A percentile compares a stretch with the other conserved stretches of the same genome.
Evolutionary conservation across 2,113 vertebrate genomes (phyloP).

Genomic region (Corvus hawaiiensis): DNA sequence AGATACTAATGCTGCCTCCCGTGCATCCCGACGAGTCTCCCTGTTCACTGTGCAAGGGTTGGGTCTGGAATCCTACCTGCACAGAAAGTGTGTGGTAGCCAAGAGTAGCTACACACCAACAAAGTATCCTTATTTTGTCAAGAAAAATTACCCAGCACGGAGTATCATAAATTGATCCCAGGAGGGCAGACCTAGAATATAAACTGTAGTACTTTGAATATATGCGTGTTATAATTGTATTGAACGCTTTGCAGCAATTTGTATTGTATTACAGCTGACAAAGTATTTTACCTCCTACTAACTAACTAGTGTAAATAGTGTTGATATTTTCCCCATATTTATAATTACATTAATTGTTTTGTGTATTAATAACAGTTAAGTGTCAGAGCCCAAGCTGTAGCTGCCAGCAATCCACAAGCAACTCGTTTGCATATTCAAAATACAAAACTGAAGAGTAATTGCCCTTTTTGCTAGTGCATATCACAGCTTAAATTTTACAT

Average conservation of each 20-base stretch:
- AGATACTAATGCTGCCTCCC: not conserved
- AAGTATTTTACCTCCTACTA: conserved; percentile 45
- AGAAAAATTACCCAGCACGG: not conserved
- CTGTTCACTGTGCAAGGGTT: rapidly evolving
- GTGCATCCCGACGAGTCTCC: rapidly evolving
- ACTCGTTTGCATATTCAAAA: not conserved
- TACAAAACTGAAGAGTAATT: not conserved
- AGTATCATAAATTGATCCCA: conserved; percentile 52
- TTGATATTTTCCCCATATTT: conserved; percentile 20
- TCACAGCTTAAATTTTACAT: not conserved
- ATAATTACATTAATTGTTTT: conserved; percentile 45
- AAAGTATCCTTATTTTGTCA: not conserved
- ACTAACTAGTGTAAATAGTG: not conserved
- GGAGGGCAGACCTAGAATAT: conserved; percentile 29
- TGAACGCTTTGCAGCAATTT: conserved; percentile 45
- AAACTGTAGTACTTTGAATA: conserved; percentile 15
- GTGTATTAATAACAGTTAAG: conserved; percentile 9
- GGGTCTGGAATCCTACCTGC: not conserved
- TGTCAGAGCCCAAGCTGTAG: conserved; percentile 4
- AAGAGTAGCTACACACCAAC: not conserved
- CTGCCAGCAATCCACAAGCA: conserved; percentile 29
- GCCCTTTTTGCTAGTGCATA: not conserved
- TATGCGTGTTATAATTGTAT: not conserved
- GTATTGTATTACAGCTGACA: conserved; percentile 50
- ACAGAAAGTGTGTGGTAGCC: not conserved